Conservation (phyloP, 2,888 invertebrate species). For the Apantesis nais region DNA sequence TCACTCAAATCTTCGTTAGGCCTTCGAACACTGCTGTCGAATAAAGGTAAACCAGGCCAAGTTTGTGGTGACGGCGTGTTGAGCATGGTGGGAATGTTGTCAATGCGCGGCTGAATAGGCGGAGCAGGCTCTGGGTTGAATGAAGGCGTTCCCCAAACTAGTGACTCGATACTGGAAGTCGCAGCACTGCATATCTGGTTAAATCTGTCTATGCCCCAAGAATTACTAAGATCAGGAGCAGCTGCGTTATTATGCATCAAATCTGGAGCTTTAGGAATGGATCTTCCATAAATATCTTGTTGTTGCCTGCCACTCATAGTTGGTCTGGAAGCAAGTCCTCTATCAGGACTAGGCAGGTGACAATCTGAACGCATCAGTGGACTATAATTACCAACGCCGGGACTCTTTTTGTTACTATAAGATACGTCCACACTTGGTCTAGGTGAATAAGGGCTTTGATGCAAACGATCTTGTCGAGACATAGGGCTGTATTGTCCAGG, state of each 20-base stretch:
- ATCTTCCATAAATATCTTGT: constrained; percentile 67
- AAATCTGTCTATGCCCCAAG: constrained; percentile 72
- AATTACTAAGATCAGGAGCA: constrained; percentile 60
- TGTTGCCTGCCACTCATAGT: constrained; percentile 52
- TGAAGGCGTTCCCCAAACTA: constrained; percentile 69
- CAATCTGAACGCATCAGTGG: constrained; percentile 78
- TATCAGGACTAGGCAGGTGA: constrained; percentile 74
- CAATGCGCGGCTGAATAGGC: constrained; percentile 53
- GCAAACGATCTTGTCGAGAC: constrained; percentile 75
- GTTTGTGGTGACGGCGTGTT: constrained; percentile 71
- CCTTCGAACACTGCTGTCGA: constrained; percentile 63
- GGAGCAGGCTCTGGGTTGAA: constrained; percentile 56
- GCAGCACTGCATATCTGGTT: constrained; percentile 58
- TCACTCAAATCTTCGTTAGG: constrained; percentile 64
- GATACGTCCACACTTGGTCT: constrained; percentile 72
- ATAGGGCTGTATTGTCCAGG: constrained; percentile 79
- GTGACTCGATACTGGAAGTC: constrained; percentile 65
- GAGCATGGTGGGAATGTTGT: constrained; percentile 62
- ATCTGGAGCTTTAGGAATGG: constrained; percentile 64
- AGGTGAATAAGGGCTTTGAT: constrained; percentile 78
- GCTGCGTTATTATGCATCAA: constrained; percentile 59
- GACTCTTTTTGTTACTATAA: constrained; percentile 74
- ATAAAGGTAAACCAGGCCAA: constrained; percentile 70
- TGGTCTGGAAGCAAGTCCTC: constrained; percentile 59
- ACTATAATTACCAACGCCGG: constrained; percentile 75